phyloP scores from a whole-genome alignment of 2,797 vertebrate genomes.

The Rhabdophis nuchalis region DNA sequence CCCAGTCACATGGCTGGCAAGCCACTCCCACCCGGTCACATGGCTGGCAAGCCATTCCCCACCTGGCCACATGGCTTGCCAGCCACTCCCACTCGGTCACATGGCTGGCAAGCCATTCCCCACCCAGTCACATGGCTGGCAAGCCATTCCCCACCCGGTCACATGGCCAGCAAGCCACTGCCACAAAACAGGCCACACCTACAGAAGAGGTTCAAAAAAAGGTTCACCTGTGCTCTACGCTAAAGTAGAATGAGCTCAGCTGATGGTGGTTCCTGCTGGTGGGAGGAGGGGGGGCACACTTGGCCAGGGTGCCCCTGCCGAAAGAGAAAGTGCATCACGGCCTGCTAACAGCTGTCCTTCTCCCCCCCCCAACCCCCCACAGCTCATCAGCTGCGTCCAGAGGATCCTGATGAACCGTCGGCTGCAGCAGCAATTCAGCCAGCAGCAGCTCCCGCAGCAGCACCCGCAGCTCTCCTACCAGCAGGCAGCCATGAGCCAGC shows the following conservation, averaged over 20 bases:
- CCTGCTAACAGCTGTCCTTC: slow-evolving; percentile 54
- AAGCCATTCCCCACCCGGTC: too few species aligned
- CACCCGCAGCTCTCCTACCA: not conserved
- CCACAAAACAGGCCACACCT: too few species aligned
- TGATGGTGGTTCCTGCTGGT: not conserved
- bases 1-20: too few species aligned
- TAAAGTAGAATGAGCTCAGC: not conserved
- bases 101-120: too few species aligned
- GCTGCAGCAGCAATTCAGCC: slow-evolving; percentile 87
- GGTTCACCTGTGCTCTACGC: too few species aligned
- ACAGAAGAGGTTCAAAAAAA: too few species aligned
- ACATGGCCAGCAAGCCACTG: too few species aligned
- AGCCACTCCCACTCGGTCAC: too few species aligned
- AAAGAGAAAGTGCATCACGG: slow-evolving; percentile 25
- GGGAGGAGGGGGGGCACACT: not conserved
- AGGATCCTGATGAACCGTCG: slow-evolving; percentile 94
- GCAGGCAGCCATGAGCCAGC: slow-evolving; percentile 80
- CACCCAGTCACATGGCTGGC: too few species aligned
- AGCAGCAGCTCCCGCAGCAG: slow-evolving; percentile 65
- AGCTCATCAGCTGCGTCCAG: slow-evolving; percentile 96
- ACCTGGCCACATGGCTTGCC: too few species aligned
- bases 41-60: too few species aligned
- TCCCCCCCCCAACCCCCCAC: slow-evolving; percentile 58
- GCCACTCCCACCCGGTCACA: too few species aligned
- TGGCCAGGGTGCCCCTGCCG: slow-evolving; percentile 34